Conservation (phyloP, 2,113 vertebrate genomes). For the Sinocyclocheilus anshuiensis region DNA sequence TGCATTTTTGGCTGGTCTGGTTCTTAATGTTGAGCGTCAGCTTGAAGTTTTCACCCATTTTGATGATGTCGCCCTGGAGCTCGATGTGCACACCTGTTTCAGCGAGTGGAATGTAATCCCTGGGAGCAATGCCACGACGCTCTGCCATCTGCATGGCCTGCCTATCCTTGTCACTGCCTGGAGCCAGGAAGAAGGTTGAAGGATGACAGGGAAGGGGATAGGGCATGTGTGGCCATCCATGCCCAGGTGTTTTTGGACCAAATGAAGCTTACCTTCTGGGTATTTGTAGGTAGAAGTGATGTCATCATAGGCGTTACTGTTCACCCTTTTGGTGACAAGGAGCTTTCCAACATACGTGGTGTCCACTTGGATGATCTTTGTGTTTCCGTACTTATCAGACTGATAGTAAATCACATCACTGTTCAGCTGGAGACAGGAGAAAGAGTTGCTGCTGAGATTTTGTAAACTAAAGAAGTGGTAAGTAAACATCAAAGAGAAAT, state of each 20-base stretch:
- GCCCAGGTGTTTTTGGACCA: background rate
- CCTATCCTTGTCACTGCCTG: conserved; percentile 76
- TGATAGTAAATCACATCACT: conserved; percentile 80
- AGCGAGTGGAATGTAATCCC: conserved; percentile 24
- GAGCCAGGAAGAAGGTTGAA: background rate
- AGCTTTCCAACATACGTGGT: conserved; percentile 72
- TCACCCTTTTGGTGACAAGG: conserved; percentile 81
- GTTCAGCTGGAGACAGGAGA: conserved; percentile 81
- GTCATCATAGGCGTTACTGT: conserved; percentile 59
- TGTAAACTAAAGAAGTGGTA: background rate
- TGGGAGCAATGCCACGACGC: conserved; percentile 71
- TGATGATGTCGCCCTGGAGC: conserved; percentile 66
- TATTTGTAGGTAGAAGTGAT: conserved; percentile 87
- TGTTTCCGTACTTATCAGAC: conserved; percentile 72
- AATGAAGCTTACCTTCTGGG: conserved; percentile 75
- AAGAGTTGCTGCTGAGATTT: background rate
- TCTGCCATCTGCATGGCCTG: conserved; percentile 75
- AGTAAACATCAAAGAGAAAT: background rate
- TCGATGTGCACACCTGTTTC: conserved; percentile 67
- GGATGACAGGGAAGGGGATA: background rate
- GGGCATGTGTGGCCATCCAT: background rate
- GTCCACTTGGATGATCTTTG: conserved; percentile 68
- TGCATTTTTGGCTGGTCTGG: conserved; percentile 56
- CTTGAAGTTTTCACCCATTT: conserved; percentile 76
- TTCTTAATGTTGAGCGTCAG: conserved; percentile 80